Conservation (phyloP, 2,888 invertebrate genomes). For the Thyatira batis region DNA sequence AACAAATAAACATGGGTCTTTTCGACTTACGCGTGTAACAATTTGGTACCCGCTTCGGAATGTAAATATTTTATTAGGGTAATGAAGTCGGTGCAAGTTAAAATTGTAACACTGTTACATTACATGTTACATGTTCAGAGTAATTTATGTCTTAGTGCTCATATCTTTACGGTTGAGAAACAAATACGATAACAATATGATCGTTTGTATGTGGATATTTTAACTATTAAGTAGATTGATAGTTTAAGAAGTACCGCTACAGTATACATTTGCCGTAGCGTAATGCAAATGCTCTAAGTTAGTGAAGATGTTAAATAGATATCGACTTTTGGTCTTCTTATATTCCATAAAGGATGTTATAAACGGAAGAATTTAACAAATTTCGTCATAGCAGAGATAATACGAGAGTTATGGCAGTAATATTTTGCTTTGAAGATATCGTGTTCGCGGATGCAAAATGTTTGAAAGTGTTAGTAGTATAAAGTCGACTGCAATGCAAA, state of each 20-base stretch:
- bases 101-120: conserved; percentile 15
- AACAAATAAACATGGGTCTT: conserved; percentile 9
- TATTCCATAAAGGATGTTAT: not conserved
- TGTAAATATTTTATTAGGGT: conserved; percentile 35
- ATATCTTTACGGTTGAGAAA: not conserved
- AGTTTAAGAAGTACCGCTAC: no score
- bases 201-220: not conserved
- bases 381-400: not conserved
- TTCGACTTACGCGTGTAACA: conserved; percentile 9
- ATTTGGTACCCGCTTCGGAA: conserved; percentile 19
- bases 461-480: not conserved
- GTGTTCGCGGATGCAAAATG: not conserved
- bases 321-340: no score
- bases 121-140: conserved; percentile 17
- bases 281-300: no score
- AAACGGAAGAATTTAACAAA: not conserved
- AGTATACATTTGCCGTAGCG: no score
- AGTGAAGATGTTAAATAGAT: no score
- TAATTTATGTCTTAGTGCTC: not conserved
- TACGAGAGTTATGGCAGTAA: not conserved
- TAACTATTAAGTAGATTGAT: no score
- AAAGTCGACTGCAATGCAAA: not conserved
- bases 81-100: conserved; percentile 30
- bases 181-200: not conserved
- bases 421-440: not conserved